Evolutionary conservation across 1,140 invertebrate species (phyloP).

Genomic region (Danaus plexippus): DNA sequence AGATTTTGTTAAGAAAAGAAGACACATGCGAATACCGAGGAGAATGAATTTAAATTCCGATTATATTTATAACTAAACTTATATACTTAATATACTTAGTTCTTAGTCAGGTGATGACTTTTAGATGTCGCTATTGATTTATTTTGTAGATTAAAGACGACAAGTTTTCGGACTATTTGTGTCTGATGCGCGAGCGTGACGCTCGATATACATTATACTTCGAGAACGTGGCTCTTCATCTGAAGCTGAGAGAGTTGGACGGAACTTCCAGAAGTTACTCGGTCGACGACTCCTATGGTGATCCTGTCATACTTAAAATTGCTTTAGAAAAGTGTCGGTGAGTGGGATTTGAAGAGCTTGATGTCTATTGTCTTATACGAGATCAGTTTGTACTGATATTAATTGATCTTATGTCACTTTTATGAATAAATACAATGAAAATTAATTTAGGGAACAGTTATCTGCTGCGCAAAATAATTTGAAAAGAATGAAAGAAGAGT

Average conservation of each 20-base stretch:
- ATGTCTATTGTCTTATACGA: slow-evolving; percentile 2
- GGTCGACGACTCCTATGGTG: slow-evolving; percentile 32
- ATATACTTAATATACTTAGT: too few relatives aligned
- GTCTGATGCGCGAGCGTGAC: slow-evolving; percentile 54
- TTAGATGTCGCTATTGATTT: neutral
- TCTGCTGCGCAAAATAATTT: slow-evolving; percentile 42
- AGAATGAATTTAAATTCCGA: too few relatives aligned
- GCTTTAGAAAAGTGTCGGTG: slow-evolving; percentile 62
- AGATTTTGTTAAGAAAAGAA: too few relatives aligned
- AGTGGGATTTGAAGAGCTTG: neutral
- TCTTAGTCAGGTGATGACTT: too few relatives aligned
- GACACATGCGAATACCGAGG: too few relatives aligned
- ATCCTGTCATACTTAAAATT: slow-evolving; percentile 54
- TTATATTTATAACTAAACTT: too few relatives aligned
- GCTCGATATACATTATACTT: slow-evolving; percentile 59
- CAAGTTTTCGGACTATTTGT: slow-evolving; percentile 52
- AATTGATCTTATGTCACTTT: too few relatives aligned
- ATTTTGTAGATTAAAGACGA: slow-evolving; percentile 45
- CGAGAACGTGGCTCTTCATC: slow-evolving; percentile 56
- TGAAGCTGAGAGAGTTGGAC: slow-evolving; percentile 48
- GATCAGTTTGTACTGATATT: neutral
- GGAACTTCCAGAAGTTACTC: slow-evolving; percentile 20
- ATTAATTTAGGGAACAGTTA: slow-evolving; percentile 47
- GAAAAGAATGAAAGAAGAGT: slow-evolving; percentile 55
- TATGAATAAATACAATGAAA: too few relatives aligned